Conservation (phyloP, 1,140 invertebrate genomes). For the Lamellibrachia luymesi region DNA sequence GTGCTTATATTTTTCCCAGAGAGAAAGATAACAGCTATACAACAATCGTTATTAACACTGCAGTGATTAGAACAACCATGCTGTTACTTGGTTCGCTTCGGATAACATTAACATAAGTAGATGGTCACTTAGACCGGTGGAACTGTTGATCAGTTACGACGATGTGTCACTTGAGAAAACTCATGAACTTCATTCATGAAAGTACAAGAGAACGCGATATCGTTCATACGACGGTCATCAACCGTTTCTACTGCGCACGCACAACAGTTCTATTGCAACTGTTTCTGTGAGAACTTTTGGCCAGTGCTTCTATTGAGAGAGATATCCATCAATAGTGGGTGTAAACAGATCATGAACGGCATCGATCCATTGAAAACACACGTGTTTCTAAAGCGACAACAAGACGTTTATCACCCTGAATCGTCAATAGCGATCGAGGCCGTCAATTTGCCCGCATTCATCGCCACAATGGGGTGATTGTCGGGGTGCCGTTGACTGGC, state of each 20-base stretch:
- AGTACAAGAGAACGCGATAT: not conserved
- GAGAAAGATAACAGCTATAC: not conserved
- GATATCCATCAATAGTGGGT: not conserved
- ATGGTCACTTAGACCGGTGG: not conserved
- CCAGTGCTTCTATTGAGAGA: not conserved
- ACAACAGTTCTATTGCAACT: not conserved
- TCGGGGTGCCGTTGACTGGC: not conserved
- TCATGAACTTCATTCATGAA: not conserved
- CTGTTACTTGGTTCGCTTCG: not conserved
- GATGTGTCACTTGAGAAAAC: not conserved
- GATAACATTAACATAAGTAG: not conserved
- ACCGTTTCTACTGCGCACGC: not conserved
- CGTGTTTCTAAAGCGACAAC: not conserved
- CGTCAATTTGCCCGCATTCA: not conserved
- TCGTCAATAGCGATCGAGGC: not conserved
- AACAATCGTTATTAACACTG: not conserved
- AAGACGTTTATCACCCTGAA: not conserved
- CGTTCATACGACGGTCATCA: not conserved
- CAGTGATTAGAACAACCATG: not conserved
- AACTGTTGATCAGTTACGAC: not conserved
- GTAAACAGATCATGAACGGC: not conserved
- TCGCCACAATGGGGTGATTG: not conserved
- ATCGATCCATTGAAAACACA: not conserved
- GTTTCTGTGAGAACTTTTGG: not conserved
- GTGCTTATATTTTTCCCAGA: too few relatives aligned